Percentiles rank a stretch among this genome's conserved stretches.
phyloP scores from a whole-genome alignment of 2,888 invertebrate species.

The Drosophila paramelanica region DNA sequence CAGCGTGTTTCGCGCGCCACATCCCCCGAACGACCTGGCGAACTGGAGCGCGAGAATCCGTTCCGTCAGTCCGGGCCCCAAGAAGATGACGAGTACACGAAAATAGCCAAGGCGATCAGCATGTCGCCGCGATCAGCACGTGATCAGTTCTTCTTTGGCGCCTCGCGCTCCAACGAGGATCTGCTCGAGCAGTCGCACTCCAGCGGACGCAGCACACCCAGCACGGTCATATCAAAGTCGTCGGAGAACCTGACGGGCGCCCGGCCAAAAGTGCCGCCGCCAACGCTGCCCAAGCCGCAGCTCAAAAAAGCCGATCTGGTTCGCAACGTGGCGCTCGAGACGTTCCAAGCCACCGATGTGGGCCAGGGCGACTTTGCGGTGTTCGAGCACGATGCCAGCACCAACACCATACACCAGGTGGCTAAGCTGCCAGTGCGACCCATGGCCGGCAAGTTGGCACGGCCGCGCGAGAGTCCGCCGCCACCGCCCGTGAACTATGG shows the following conservation, averaged over 20 bases:
- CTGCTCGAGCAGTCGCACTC: constrained; percentile 71
- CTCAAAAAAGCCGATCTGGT: constrained; percentile 83
- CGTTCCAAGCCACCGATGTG: constrained; percentile 83
- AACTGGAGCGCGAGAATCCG: constrained; percentile 85
- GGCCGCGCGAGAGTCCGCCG: constrained; percentile 84
- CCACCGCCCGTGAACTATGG: constrained; percentile 84
- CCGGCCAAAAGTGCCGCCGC: constrained; percentile 71
- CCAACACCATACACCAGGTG: constrained; percentile 83
- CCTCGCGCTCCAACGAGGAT: constrained; percentile 82
- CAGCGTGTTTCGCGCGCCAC: constrained; percentile 71
- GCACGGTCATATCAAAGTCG: constrained; percentile 72
- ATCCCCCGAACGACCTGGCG: constrained; percentile 61
- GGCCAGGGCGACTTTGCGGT: constrained; percentile 84
- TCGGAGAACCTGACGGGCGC: constrained; percentile 77
- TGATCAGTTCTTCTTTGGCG: constrained; percentile 80
- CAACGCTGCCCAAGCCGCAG: constrained; percentile 82
- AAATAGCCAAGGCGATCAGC: constrained; percentile 81
- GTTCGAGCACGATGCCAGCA: constrained; percentile 83
- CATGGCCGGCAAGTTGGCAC: constrained; percentile 49
- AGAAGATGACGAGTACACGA: constrained; percentile 81
- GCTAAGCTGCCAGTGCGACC: constrained; percentile 74
- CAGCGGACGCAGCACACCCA: constrained; percentile 66
- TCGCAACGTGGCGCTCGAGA: constrained; percentile 83
- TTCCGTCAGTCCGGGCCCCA: constrained; percentile 71
- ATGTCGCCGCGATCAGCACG: constrained; percentile 70